These are phyloP conservation scores for Cyprinodon brontotheroides DNA, from an alignment of 2,113 vertebrate genomes.

Conservation along the genomic window DNA sequence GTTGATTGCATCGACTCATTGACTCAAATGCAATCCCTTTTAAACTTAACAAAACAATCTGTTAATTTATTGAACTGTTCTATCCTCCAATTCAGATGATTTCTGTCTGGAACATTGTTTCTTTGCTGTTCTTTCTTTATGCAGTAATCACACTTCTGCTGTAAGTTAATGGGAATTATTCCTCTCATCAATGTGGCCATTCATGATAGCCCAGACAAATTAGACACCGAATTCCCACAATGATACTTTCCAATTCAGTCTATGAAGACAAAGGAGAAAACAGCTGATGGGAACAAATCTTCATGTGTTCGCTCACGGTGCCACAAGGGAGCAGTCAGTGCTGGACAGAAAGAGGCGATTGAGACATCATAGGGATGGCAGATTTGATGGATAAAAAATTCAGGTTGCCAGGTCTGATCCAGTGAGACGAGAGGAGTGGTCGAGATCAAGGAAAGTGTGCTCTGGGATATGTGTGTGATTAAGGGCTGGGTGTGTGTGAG, in stretches of 20 bases:
- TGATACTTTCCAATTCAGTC: slow-evolving; percentile 58
- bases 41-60: background rate
- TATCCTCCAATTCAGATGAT: background rate
- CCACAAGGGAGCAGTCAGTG: slow-evolving; percentile 49
- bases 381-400: slow-evolving; percentile 56
- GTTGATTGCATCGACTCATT: too few relatives aligned
- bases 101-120: background rate
- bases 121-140: slow-evolving; percentile 12
- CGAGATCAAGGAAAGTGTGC: slow-evolving; percentile 59
- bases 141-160: slow-evolving; percentile 27
- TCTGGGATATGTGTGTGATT: slow-evolving; percentile 68
- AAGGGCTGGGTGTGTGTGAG: slow-evolving; percentile 53
- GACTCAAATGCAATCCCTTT: too few relatives aligned
- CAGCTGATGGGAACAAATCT: slow-evolving; percentile 70
- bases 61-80: slow-evolving; percentile 4
- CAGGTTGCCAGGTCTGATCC: slow-evolving; percentile 59
- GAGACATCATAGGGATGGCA: slow-evolving; percentile 54
- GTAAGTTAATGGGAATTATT: slow-evolving; percentile 49
- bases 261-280: slow-evolving; percentile 44
- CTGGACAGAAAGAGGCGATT: slow-evolving; percentile 53
- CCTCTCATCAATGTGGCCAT: slow-evolving; percentile 56
- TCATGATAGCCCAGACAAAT: slow-evolving; percentile 63
- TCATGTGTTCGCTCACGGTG: slow-evolving; percentile 50
- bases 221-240: slow-evolving; percentile 62
- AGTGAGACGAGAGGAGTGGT: slow-evolving; percentile 65